Conservation (phyloP, 2,113 vertebrate genomes). For the Marmota monax region DNA sequence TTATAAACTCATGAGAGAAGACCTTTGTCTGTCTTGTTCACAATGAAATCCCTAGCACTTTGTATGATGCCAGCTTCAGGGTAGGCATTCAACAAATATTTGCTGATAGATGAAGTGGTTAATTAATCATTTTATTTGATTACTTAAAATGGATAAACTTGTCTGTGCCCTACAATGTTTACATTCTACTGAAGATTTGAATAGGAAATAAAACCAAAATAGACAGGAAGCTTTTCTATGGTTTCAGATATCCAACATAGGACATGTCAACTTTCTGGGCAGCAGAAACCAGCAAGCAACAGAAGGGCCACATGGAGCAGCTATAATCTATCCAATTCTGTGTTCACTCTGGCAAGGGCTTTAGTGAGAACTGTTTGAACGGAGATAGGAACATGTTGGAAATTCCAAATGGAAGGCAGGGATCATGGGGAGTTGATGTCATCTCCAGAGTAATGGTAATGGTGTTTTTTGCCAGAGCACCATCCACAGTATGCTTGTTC, state of each 20-base stretch:
- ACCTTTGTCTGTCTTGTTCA: not conserved
- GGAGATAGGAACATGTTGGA: not conserved
- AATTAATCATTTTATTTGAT: constrained; percentile 34
- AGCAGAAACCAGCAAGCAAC: not conserved
- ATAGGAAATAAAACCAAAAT: not conserved
- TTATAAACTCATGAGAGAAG: not conserved
- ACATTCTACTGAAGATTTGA: constrained; percentile 22
- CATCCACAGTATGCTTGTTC: not conserved
- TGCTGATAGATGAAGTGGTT: not conserved
- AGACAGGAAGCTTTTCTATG: not conserved
- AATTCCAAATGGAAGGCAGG: constrained; percentile 36
- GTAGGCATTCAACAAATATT: constrained; percentile 29
- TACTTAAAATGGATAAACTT: not conserved
- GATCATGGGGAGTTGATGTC: not conserved
- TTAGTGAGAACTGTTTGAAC: not conserved
- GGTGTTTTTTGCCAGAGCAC: not conserved
- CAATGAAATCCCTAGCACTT: not conserved
- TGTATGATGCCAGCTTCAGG: not conserved
- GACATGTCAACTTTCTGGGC: not conserved
- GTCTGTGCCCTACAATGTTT: constrained; percentile 36
- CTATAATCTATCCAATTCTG: not conserved
- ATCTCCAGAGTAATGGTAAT: not conserved
- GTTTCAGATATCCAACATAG: not conserved
- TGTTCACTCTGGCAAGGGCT: not conserved
- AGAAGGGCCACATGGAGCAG: not conserved